Percentiles rank a stretch among this genome's conserved stretches.
Evolutionary conservation across 2,113 vertebrate species (phyloP).

Genomic region (Argyrosomus japonicus): DNA sequence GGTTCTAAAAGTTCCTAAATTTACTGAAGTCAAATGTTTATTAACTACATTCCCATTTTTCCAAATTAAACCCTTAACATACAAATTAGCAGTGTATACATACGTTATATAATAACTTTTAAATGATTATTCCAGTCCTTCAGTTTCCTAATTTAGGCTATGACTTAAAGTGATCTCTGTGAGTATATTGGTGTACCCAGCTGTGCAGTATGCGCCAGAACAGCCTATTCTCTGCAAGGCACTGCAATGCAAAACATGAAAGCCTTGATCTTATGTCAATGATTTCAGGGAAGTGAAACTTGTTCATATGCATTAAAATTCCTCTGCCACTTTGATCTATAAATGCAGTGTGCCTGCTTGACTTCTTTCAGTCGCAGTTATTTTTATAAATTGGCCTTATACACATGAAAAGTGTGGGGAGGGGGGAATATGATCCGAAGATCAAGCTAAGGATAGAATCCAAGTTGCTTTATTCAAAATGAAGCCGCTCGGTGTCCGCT

Average conservation of each 20-base stretch:
- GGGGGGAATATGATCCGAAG: slow-evolving; percentile 40
- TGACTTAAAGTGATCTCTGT: slow-evolving; percentile 12
- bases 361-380: slow-evolving; percentile 65
- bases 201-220: slow-evolving; percentile 19
- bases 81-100: neutral
- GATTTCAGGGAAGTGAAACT: slow-evolving; percentile 69
- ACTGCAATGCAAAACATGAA: slow-evolving; percentile 63
- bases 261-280: slow-evolving; percentile 73
- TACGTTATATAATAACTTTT: neutral
- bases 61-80: neutral
- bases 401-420: slow-evolving; percentile 33
- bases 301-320: slow-evolving; percentile 72
- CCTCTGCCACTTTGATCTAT: slow-evolving; percentile 73
- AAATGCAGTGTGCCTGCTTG: slow-evolving; percentile 70
- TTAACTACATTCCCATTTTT: neutral
- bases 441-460: slow-evolving; percentile 64
- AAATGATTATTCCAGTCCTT: slow-evolving; percentile 16
- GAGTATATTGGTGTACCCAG: slow-evolving; percentile 15
- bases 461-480: slow-evolving; percentile 45
- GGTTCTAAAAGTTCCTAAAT: neutral
- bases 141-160: slow-evolving; percentile 13
- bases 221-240: slow-evolving; percentile 53
- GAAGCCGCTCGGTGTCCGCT: slow-evolving; percentile 39
- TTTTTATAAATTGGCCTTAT: slow-evolving; percentile 69
- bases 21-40: neutral